These are phyloP conservation scores for Hucho hucho DNA, from an alignment of 2,113 vertebrate species.

Conservation along the genomic window DNA sequence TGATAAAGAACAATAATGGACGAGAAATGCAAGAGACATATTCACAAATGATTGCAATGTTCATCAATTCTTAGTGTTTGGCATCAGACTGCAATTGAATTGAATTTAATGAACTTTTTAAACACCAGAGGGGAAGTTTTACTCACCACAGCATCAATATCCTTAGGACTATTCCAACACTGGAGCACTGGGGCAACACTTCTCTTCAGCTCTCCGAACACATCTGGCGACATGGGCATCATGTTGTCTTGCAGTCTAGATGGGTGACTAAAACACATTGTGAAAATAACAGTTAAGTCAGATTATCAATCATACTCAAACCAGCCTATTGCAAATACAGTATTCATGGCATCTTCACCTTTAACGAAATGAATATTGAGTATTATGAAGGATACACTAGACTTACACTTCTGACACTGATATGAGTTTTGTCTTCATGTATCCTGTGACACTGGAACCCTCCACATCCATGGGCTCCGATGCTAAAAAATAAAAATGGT, in stretches of 20 bases:
- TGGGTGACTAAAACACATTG: conserved; percentile 71
- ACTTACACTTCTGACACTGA: conserved; percentile 98
- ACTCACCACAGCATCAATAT: conserved; percentile 83
- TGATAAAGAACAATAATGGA: no score
- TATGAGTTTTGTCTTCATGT: conserved; percentile 95
- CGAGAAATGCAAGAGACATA: no score
- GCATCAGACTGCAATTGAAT: no score
- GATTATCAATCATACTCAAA: neutral
- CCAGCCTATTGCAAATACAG: no score
- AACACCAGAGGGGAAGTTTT: no score
- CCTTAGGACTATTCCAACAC: conserved; percentile 53
- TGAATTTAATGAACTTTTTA: no score
- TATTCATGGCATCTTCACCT: no score
- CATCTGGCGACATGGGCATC: conserved; percentile 91
- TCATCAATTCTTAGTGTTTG: no score
- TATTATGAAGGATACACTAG: neutral
- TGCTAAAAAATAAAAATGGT: conserved; percentile 60
- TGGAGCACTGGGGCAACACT: conserved; percentile 52
- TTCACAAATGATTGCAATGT: no score
- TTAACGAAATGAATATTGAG: no score
- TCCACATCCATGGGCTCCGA: conserved; percentile 92
- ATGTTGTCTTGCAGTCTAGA: conserved; percentile 88
- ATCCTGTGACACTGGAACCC: conserved; percentile 75
- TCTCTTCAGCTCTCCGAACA: conserved; percentile 79
- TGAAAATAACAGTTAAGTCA: neutral